Conservation (phyloP, 2,113 vertebrate species). For the Synodontis membranacea region DNA sequence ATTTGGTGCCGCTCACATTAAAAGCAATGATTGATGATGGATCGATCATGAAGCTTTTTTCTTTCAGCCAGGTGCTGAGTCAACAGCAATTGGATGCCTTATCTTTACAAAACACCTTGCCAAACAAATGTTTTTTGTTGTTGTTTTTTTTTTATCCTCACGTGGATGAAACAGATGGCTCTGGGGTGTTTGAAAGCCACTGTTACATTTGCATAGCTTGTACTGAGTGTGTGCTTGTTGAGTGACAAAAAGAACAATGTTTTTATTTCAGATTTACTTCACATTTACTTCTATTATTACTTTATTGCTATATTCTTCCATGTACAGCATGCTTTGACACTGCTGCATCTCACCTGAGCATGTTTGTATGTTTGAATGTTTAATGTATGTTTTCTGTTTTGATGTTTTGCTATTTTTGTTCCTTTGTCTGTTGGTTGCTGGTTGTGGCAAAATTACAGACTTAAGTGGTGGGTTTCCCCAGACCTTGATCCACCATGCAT, state of each 20-base stretch:
- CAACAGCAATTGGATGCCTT: conserved; percentile 63
- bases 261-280: neutral
- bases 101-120: conserved; percentile 70
- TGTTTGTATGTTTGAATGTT: neutral
- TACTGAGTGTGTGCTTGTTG: conserved; percentile 42
- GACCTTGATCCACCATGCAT: neutral
- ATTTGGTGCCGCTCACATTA: conserved; percentile 65
- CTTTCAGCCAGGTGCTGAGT: conserved; percentile 68
- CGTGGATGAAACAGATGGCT: neutral
- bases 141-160: too few relatives aligned
- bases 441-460: neutral
- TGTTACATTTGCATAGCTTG: conserved; percentile 57
- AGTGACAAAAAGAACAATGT: neutral
- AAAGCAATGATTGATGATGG: conserved; percentile 72
- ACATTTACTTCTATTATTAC: neutral
- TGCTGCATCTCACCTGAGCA: neutral
- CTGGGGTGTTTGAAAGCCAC: conserved; percentile 4
- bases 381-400: neutral
- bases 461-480: neutral
- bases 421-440: neutral
- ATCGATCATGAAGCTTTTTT: conserved; percentile 70
- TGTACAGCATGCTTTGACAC: neutral
- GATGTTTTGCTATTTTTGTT: neutral
- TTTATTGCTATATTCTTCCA: neutral
- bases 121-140: conserved; percentile 51